A percentile compares a stretch with the other conserved stretches of the same genome.
These are phyloP conservation scores for Limosa lapponica DNA, from an alignment of 2,797 vertebrate genomes.

Conservation along the genomic window DNA sequence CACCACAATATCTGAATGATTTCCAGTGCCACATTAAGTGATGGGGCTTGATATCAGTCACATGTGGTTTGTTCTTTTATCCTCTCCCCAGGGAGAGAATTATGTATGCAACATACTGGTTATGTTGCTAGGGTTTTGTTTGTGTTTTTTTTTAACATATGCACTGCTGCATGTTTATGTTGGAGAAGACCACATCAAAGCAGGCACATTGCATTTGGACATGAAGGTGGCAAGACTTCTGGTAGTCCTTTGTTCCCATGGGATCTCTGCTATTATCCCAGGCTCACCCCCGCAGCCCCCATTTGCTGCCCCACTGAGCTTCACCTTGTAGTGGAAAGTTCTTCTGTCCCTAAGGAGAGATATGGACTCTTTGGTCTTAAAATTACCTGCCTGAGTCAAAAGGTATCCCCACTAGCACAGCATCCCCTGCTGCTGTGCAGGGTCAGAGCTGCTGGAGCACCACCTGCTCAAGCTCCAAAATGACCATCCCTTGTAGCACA, in stretches of 20 bases:
- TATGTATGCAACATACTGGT: slow-evolving; percentile 29
- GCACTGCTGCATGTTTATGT: background rate
- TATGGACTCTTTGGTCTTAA: background rate
- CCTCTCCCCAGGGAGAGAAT: slow-evolving; percentile 55
- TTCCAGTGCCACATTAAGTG: slow-evolving; percentile 50
- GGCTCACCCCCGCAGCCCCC: fast-evolving
- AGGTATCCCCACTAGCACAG: background rate
- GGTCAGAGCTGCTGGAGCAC: background rate
- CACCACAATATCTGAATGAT: slow-evolving; percentile 22
- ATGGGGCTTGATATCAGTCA: slow-evolving; percentile 51
- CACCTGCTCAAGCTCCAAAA: background rate
- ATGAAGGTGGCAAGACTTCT: background rate
- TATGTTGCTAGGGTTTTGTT: slow-evolving; percentile 10
- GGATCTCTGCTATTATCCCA: background rate
- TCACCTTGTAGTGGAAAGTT: background rate
- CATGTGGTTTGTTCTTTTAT: slow-evolving; percentile 57
- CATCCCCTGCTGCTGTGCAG: no score
- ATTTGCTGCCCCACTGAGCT: background rate
- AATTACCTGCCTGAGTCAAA: background rate
- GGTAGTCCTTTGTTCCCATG: background rate
- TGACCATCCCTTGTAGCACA: background rate
- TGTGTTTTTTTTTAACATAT: background rate
- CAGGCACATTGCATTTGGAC: background rate
- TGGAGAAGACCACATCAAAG: background rate
- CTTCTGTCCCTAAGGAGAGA: background rate